These are phyloP conservation scores for Microplitis deprimator DNA, from an alignment of 2,888 invertebrate genomes.

Conservation along the genomic window DNA sequence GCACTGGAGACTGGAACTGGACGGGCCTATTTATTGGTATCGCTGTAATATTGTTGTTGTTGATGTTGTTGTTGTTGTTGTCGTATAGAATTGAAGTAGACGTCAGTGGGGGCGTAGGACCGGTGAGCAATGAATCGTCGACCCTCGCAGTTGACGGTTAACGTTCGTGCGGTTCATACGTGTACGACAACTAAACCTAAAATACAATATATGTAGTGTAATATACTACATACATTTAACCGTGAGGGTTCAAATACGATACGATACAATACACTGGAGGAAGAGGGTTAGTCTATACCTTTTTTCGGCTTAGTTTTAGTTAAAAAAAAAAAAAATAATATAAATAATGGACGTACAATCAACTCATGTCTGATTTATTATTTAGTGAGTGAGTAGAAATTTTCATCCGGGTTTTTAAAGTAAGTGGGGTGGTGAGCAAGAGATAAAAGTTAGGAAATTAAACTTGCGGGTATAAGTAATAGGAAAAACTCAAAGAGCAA, in stretches of 20 bases:
- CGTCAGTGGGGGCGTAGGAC: constrained; percentile 52
- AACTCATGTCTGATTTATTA: background rate
- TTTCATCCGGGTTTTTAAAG: too few relatives aligned
- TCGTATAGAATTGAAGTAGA: background rate
- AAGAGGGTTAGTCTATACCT: background rate
- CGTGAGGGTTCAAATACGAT: background rate
- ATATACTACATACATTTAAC: too few relatives aligned
- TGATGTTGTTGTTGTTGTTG: constrained; percentile 15
- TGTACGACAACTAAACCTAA: constrained; percentile 27
- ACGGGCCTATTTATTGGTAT: constrained; percentile 30
- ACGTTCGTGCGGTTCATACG: constrained; percentile 55
- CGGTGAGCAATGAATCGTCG: constrained; percentile 63
- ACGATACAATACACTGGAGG: background rate
- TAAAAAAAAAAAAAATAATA: background rate
- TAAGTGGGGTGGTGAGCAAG: too few relatives aligned
- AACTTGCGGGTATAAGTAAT: background rate
- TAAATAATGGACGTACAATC: background rate
- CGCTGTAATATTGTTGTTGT: background rate
- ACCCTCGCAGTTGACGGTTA: constrained; percentile 62
- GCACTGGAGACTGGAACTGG: background rate
- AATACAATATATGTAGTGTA: background rate
- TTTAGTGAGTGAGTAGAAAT: background rate
- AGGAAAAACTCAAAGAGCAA: constrained; percentile 29
- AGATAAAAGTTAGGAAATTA: background rate
- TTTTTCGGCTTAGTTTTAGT: background rate